Percentiles rank a stretch among this genome's conserved stretches.
phyloP scores from a whole-genome alignment of 1,140 invertebrate species.

The Drosophila orena region DNA sequence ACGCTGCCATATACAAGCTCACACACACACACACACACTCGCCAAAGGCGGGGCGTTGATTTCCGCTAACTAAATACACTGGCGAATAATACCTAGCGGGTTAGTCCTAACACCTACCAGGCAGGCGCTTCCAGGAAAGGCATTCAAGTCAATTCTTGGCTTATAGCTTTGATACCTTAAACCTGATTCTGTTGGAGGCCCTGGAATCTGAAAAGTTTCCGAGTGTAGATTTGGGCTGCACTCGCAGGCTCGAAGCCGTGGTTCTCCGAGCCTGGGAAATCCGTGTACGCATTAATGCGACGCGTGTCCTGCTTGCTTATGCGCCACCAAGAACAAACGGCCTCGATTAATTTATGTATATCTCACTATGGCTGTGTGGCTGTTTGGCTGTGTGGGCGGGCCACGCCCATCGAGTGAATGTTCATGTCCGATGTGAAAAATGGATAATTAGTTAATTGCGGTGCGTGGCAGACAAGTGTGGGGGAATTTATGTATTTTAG shows the following conservation, averaged over 20 bases:
- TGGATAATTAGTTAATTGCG: slow-evolving; percentile 83
- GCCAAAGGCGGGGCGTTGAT: slow-evolving; percentile 37
- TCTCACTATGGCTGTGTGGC: slow-evolving; percentile 16
- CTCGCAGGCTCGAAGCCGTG: slow-evolving; percentile 23
- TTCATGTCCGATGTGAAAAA: slow-evolving; percentile 71
- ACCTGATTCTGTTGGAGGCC: too few relatives aligned
- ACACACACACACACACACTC: slow-evolving; percentile 9
- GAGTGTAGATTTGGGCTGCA: slow-evolving; percentile 14
- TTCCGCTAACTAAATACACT: slow-evolving; percentile 59
- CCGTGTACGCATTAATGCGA: slow-evolving; percentile 75
- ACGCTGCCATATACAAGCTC: slow-evolving; percentile 32
- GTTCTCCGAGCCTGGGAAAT: slow-evolving; percentile 37
- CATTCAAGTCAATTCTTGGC: too few relatives aligned
- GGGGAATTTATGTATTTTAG: slow-evolving; percentile 71
- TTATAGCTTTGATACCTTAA: too few relatives aligned
- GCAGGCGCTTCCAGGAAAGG: too few relatives aligned
- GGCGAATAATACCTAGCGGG: neutral
- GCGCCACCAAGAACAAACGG: slow-evolving; percentile 30
- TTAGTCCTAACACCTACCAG: too few relatives aligned
- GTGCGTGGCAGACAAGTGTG: slow-evolving; percentile 48
- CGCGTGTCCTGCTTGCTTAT: slow-evolving; percentile 74
- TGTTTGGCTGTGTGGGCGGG: slow-evolving; percentile 19
- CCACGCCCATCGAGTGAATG: slow-evolving; percentile 40
- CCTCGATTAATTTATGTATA: slow-evolving; percentile 69
- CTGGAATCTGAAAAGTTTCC: too few relatives aligned